phyloP scores from a whole-genome alignment of 30 jellyfish, hydroid and myxozoan species.

The Pseudorhiza aurosa region DNA sequence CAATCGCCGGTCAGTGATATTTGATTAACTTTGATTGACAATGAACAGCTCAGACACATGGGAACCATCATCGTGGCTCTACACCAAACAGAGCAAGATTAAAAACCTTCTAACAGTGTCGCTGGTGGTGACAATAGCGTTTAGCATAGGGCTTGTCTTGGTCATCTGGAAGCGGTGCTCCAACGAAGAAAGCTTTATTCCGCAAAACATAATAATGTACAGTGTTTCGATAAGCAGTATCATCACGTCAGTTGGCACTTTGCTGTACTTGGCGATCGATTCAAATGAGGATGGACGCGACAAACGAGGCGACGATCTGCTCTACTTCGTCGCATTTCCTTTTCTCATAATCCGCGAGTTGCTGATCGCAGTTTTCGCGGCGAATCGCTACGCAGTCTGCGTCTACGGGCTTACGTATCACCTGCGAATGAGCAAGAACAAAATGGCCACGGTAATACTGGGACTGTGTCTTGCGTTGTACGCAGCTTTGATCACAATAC shows the following conservation, averaged over 20 bases:
- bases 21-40: no score
- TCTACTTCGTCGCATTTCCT: neutral
- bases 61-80: neutral
- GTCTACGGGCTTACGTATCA: conserved; percentile 25
- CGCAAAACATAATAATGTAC: conserved; percentile 10
- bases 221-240: neutral
- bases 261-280: neutral
- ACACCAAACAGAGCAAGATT: neutral
- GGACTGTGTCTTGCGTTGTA: neutral
- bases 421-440: neutral
- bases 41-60: neutral
- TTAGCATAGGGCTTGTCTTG: neutral
- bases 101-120: neutral
- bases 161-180: conserved; percentile 2
- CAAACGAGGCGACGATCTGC: neutral
- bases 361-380: neutral
- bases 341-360: neutral
- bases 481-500: neutral
- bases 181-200: neutral
- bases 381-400: conserved; percentile 14
- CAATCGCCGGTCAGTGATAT: no score
- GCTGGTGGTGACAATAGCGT: neutral
- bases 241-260: neutral
- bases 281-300: neutral
- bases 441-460: neutral